A percentile compares a stretch with the other conserved stretches of the same genome.
Conservation (phyloP, 1,140 invertebrate genomes). For the Pseudobourletiella spinata region DNA sequence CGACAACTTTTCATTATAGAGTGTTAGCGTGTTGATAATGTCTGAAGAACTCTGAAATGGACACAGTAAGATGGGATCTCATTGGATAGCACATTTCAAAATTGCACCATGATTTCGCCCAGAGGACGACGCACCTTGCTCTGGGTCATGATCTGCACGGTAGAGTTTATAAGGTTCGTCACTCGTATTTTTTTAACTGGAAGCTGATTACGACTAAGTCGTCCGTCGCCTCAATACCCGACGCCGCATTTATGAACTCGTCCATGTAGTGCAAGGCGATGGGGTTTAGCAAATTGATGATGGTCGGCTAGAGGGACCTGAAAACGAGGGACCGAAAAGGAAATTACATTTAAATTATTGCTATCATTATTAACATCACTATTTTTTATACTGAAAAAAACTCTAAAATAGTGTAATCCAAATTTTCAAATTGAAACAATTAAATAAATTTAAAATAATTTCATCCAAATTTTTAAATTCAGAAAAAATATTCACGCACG, state of each 20-base stretch:
- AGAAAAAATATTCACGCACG: too few species aligned
- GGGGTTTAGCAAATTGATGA: conserved; percentile 77
- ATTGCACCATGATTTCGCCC: too few species aligned
- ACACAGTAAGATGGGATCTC: too few species aligned
- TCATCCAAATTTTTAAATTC: too few species aligned
- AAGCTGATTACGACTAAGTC: conserved; percentile 14
- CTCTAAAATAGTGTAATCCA: too few species aligned
- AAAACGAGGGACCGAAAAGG: too few species aligned
- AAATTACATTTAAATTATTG: background rate
- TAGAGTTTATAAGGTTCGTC: conserved; percentile 7
- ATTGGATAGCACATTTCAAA: too few species aligned
- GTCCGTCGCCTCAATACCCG: conserved; percentile 44
- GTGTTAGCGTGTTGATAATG: background rate
- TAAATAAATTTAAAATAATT: too few species aligned
- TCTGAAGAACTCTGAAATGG: background rate
- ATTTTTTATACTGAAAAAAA: too few species aligned
- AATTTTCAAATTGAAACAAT: too few species aligned
- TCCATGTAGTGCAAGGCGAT: conserved; percentile 75
- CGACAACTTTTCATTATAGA: background rate
- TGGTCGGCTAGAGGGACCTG: conserved; percentile 55
- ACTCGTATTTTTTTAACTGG: conserved; percentile 16
- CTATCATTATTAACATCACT: too few species aligned
- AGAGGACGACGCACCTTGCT: conserved; percentile 8
- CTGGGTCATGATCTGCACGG: background rate
- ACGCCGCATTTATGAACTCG: conserved; percentile 72